Evolutionary conservation across 2,113 vertebrate species (phyloP), one percentile per base, ranked within the genome.

Genomic region (Hydrolagus affinis): DNA sequence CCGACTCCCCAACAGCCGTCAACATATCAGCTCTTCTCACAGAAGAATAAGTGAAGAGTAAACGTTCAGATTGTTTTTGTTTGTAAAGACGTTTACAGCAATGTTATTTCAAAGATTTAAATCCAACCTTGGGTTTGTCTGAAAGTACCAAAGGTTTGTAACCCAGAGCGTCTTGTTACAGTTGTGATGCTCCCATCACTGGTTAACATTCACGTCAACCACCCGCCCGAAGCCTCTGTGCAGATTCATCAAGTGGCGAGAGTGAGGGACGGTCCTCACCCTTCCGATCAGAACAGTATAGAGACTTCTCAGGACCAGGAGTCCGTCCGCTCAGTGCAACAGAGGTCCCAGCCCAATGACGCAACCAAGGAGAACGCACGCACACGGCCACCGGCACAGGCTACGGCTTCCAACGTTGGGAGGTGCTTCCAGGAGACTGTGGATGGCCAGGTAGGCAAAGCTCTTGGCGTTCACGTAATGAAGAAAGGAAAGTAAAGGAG

Each of bases 401-500:
- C 91, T 93, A 85, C 89, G 86, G 80, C 0, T 77, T 60, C 88
- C 88, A 86, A 30, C 0, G 91, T 97, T 87, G 97, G 97, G 69
- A 94, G 93, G 86, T 98, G 97, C 86, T 98, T 96, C 90, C 95
- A 92, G 88, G 96, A 94, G 70, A 91, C 93, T 8, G 88, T 94
- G 0, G 94, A 96, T 3, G 96, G 96, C 86, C 94, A 98, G 97
- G 97, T 98, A 92, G 91, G 91, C 74, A 23, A 21, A 21, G 6
- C 32, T 66, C 30, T 68, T 83, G 2, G 4, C 66, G 19, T 66
- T 28, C 11, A 11, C 30, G 8, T 21, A 68, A 83, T 66, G 17
- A 66, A 83, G 6, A 44, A 25, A 66, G 19, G 28, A 83, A 66
- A 68, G 15, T 80, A 74, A 44, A 14, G 23, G 25, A 21, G 30